phyloP scores from a whole-genome alignment of 2,888 invertebrate genomes.

The Dioctria linearis region DNA sequence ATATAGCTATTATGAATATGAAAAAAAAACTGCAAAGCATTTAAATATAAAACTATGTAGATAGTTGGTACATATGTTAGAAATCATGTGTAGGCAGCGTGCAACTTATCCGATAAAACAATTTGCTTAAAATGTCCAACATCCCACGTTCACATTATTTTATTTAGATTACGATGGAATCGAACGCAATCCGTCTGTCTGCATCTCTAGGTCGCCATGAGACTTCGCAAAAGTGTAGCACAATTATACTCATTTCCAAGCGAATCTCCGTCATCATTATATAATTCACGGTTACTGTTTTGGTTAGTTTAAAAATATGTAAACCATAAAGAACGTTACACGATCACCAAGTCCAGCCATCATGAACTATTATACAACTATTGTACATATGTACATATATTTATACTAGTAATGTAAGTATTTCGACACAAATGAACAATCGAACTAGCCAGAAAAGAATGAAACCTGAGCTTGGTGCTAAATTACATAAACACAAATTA shows the following conservation, averaged over 20 bases:
- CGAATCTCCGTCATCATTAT: conserved; percentile 24
- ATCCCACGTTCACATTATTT: conserved; percentile 16
- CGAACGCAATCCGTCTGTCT: background rate
- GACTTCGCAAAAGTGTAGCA: background rate
- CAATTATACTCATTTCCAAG: conserved; percentile 12
- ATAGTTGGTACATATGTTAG: background rate
- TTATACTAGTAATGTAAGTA: background rate
- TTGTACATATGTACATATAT: too few relatives aligned
- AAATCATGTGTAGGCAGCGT: background rate
- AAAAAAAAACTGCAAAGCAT: background rate
- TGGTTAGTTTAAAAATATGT: background rate
- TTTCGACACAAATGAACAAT: background rate
- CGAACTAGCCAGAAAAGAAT: background rate
- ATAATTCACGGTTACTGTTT: conserved; percentile 7
- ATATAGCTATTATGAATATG: conserved; percentile 6
- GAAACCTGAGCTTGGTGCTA: background rate
- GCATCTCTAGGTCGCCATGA: background rate
- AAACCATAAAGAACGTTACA: background rate
- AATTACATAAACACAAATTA: conserved; percentile 56
- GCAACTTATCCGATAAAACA: conserved; percentile 31
- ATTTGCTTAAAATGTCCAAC: conserved; percentile 25
- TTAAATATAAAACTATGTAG: conserved; percentile 3
- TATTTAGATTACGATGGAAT: background rate
- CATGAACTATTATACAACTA: too few relatives aligned
- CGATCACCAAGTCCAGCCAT: background rate